These are phyloP conservation scores for Bagarius yarrelli DNA, from an alignment of 2,113 vertebrate species.

Conservation along the genomic window DNA sequence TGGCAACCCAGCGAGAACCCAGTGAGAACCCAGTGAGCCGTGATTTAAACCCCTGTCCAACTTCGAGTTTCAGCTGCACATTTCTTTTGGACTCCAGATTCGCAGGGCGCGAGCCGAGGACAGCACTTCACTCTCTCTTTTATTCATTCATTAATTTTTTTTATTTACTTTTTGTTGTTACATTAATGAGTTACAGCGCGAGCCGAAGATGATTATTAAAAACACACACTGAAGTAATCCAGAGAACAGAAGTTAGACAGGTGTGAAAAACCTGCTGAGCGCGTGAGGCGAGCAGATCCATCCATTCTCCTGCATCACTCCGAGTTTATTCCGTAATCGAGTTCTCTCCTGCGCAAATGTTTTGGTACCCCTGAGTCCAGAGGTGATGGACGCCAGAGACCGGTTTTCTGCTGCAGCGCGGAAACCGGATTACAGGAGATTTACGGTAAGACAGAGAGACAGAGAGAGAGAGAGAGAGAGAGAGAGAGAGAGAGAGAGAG, in stretches of 20 bases:
- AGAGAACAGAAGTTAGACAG: background rate
- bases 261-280: background rate
- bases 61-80: conserved; percentile 17
- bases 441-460: conserved; percentile 57
- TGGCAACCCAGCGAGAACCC: conserved; percentile 24
- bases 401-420: conserved; percentile 49
- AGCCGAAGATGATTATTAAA: background rate
- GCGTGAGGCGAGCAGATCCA: background rate
- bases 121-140: background rate
- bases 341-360: background rate
- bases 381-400: conserved; percentile 58
- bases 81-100: background rate
- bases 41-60: background rate
- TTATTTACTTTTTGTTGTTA: background rate
- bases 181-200: background rate
- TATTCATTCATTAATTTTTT: background rate
- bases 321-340: background rate
- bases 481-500: background rate
- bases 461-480: background rate
- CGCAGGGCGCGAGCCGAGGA: background rate
- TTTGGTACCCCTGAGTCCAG: background rate
- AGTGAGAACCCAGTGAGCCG: too few species aligned
- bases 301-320: background rate
- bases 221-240: background rate
- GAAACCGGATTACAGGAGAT: conserved; percentile 61